Base-by-base conservation (phyloP, 2,797 vertebrate genomes). In the Apogon hyalosoma region DNA sequence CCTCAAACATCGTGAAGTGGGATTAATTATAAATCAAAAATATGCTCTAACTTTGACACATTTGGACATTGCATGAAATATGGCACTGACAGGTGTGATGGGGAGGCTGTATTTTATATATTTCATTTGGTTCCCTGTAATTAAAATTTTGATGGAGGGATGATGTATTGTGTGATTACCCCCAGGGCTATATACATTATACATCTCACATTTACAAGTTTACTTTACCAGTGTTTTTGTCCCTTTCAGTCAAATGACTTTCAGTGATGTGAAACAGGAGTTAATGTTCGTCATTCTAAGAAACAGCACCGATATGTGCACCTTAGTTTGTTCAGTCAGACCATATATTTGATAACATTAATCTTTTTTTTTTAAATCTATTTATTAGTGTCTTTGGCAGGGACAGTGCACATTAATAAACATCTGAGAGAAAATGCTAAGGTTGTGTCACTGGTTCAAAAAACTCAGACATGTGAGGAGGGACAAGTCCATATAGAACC, bases 101-200 rank as follows among this genome's bases (percentile, higher is more conserved):
- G 9, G 11, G 9, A 39, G 7, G 16, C 47, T 21, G 28, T 69
- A 43, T 54, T 40, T 54, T 52, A 38, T 51, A 36, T 21, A 50
- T 73, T 58, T 55, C 8, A 62, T 62, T 19, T 16, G 24, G 33
- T 68, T 70, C 39, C 5, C 40, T 36, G 36, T 67, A 61, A 73
- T 70, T 71, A 41, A 16, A 57, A 6, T 75, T 63, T 77, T 66
- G 12, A 66, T 59, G 21, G 51, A 53, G 15, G 13, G 18, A 15
- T 4, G n/a, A 61, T 75, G 61, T 19, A 69, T 75, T 59, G 68
- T 48, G 62, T 76, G 28, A 16, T 36, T 69, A 56, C 50, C 41
- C 72, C 21, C 19, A 45, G 53, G 18, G 21, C 2, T 13, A 6
- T 15, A 36, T 69, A 39, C 11, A 73, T 73, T 51, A 54, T 53